phyloP scores from a whole-genome alignment of 2,113 vertebrate species.

The Tautogolabrus adspersus region DNA sequence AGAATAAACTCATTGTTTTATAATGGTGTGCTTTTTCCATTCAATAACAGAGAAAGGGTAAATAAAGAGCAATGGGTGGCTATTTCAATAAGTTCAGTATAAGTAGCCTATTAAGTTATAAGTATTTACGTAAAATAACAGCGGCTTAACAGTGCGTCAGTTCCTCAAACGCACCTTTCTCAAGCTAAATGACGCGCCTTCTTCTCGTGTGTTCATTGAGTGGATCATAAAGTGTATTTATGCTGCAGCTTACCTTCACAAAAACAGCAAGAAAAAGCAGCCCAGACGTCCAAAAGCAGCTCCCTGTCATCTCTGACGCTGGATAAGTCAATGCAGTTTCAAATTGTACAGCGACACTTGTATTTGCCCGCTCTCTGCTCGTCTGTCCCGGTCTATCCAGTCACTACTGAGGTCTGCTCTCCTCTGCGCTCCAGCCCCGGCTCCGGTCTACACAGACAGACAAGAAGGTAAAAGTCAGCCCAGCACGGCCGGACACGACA shows the following conservation, averaged over 20 bases:
- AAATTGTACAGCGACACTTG: slow-evolving; percentile 11
- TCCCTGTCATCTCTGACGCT: slow-evolving; percentile 67
- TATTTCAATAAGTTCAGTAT: too few relatives aligned
- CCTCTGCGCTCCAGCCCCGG: slow-evolving; percentile 32
- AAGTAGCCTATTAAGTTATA: too few relatives aligned
- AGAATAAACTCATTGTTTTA: neutral
- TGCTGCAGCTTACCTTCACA: slow-evolving; percentile 67
- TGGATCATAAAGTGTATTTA: neutral
- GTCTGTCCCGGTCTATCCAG: slow-evolving; percentile 39
- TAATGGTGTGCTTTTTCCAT: neutral
- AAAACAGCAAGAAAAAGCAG: slow-evolving; percentile 62
- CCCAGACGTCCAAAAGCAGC: slow-evolving; percentile 47
- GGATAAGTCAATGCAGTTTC: neutral
- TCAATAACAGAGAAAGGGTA: neutral
- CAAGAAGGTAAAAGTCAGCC: slow-evolving; percentile 44
- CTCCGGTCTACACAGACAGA: slow-evolving; percentile 37
- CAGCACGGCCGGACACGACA: slow-evolving; percentile 61
- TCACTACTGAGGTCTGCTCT: slow-evolving; percentile 41
- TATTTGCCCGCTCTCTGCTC: slow-evolving; percentile 1
- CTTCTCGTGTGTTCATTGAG: neutral
- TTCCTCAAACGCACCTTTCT: neutral
- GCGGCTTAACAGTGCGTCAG: neutral
- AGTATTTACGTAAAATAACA: neutral
- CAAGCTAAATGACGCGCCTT: slow-evolving; percentile 18
- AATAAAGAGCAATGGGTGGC: neutral